Conservation (phyloP, 2,797 vertebrate genomes). For the Crax fasciolata region DNA sequence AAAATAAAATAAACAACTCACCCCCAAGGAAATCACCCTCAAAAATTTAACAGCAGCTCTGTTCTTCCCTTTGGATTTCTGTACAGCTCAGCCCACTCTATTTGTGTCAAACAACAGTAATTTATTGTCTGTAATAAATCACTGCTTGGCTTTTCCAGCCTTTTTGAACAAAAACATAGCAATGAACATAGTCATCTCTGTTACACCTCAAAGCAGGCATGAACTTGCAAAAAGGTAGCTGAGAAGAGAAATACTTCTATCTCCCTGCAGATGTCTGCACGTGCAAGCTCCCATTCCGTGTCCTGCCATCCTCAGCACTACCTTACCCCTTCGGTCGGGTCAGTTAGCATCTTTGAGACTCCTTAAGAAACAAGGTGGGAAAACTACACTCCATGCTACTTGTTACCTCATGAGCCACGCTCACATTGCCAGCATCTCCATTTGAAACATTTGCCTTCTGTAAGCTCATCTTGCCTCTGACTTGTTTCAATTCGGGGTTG, state of each 20-base stretch:
- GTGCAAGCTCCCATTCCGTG: background rate
- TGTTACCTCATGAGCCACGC: background rate
- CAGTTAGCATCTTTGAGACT: background rate
- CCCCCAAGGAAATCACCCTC: background rate
- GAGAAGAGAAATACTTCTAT: background rate
- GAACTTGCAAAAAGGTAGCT: background rate
- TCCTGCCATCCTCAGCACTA: background rate
- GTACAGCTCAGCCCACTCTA: background rate
- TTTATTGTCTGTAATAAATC: constrained; percentile 37
- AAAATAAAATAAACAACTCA: background rate
- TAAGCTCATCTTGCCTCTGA: background rate
- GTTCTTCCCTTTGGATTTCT: constrained; percentile 3
- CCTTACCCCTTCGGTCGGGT: background rate
- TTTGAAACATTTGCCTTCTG: background rate
- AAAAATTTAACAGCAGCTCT: background rate
- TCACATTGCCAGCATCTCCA: background rate
- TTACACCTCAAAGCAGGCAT: constrained; percentile 12
- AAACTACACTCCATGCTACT: background rate
- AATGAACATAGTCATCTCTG: background rate
- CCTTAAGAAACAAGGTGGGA: background rate
- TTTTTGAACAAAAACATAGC: constrained; percentile 13
- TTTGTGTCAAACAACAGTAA: background rate
- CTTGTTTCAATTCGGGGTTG: background rate
- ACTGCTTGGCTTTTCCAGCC: background rate
- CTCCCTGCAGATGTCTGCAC: background rate